These are phyloP conservation scores for Heliconius cydno DNA, from an alignment of 2,888 invertebrate genomes.

Conservation along the genomic window DNA sequence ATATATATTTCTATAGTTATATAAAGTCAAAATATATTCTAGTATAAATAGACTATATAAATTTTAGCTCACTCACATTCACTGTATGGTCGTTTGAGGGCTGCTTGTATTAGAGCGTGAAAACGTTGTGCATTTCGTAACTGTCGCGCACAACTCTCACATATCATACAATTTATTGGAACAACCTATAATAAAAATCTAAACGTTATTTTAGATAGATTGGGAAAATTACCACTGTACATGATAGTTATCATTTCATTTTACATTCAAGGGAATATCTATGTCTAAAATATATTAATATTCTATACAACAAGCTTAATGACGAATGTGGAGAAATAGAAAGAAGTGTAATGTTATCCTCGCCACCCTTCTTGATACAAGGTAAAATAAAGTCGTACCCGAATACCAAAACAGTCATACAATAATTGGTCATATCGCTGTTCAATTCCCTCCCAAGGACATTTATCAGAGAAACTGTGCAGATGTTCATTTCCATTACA, in stretches of 20 bases:
- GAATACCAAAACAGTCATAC: slow-evolving; percentile 60
- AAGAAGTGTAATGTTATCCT: background rate
- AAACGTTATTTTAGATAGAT: background rate
- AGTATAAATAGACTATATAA: background rate
- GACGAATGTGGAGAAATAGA: too few species aligned
- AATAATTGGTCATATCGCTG: slow-evolving; percentile 60
- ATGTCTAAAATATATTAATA: background rate
- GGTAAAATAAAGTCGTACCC: slow-evolving; percentile 46
- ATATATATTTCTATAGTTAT: slow-evolving; percentile 12
- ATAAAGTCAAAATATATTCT: background rate
- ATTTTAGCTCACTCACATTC: slow-evolving; percentile 48
- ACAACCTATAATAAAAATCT: slow-evolving; percentile 52
- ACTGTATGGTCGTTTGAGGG: slow-evolving; percentile 55
- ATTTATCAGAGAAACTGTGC: slow-evolving; percentile 54
- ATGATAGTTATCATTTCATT: background rate
- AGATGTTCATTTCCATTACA: slow-evolving; percentile 59
- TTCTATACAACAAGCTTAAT: background rate
- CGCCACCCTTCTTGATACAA: background rate
- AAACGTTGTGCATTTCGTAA: slow-evolving; percentile 57
- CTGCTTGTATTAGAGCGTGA: slow-evolving; percentile 57
- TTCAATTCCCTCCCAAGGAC: slow-evolving; percentile 58
- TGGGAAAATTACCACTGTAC: background rate
- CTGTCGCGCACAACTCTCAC: slow-evolving; percentile 59
- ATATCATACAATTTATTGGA: slow-evolving; percentile 58
- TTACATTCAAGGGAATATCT: background rate